Percentiles rank a stretch among this genome's conserved stretches.
Conservation (phyloP, 1,140 invertebrate species). For the Bemisia tabaci region DNA sequence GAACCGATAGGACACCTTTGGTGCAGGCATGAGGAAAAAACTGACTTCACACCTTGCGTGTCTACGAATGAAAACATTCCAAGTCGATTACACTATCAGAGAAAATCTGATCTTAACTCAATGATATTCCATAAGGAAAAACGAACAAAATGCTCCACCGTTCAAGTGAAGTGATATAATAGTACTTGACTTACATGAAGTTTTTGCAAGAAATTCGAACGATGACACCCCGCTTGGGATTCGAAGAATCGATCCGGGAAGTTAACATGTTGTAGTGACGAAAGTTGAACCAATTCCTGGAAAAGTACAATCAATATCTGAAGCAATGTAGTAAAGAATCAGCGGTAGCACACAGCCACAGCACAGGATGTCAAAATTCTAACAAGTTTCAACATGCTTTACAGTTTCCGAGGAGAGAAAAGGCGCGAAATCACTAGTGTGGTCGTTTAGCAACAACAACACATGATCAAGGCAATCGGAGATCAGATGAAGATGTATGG, state of each 20-base stretch:
- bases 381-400: not conserved
- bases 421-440: too few relatives aligned
- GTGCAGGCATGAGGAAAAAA: not conserved
- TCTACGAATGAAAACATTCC: not conserved
- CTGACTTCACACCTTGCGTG: not conserved
- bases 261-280: not conserved
- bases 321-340: not conserved
- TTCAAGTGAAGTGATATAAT: not conserved
- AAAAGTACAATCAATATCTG: not conserved
- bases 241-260: not conserved
- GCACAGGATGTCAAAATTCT: not conserved
- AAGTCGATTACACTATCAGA: not conserved
- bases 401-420: not conserved
- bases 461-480: too few relatives aligned
- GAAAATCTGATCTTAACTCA: too few relatives aligned
- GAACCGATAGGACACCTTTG: not conserved
- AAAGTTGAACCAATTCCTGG: not conserved
- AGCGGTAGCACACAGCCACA: too few relatives aligned
- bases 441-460: too few relatives aligned
- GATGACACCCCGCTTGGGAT: not conserved
- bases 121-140: not conserved
- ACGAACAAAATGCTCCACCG: not conserved
- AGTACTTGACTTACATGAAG: not conserved
- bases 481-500: too few relatives aligned
- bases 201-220: not conserved